Evolutionary conservation across 2,113 vertebrate species (phyloP).

Genomic region (Cebidichthys violaceus): DNA sequence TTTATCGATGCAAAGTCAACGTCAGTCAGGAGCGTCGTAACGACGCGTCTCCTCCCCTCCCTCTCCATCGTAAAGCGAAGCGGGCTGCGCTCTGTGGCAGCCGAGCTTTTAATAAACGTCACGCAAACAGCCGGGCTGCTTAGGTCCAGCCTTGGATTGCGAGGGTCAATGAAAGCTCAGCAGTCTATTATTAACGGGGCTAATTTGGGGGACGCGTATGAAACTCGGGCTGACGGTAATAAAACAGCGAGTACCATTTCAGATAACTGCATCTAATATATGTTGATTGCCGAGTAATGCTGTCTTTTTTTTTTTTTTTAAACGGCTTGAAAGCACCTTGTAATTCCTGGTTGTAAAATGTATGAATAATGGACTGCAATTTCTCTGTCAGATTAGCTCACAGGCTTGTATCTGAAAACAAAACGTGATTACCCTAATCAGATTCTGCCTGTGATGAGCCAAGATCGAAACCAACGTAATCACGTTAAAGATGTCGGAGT

Average conservation of each 20-base stretch:
- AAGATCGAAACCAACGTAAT: constrained; percentile 42
- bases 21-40: constrained; percentile 30
- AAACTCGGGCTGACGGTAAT: constrained; percentile 13
- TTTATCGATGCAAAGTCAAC: constrained; percentile 34
- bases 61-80: constrained; percentile 4
- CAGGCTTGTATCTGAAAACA: constrained; percentile 37
- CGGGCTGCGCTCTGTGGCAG: constrained; percentile 23
- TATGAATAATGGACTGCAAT: constrained; percentile 26
- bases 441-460: constrained; percentile 47
- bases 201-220: background rate
- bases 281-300: background rate
- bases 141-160: constrained; percentile 12
- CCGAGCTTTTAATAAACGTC: constrained; percentile 42
- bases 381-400: constrained; percentile 15
- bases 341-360: constrained; percentile 14
- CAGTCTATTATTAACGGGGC: constrained; percentile 9
- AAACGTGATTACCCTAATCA: constrained; percentile 47
- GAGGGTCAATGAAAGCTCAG: constrained; percentile 29
- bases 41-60: constrained; percentile 19
- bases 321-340: constrained; percentile 9
- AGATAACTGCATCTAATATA: constrained; percentile 1
- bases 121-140: constrained; percentile 20
- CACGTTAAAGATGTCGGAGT: constrained; percentile 42
- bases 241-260: background rate
- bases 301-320: background rate